A percentile compares a stretch with the other conserved stretches of the same genome.
Conservation (phyloP, 1,140 invertebrate genomes). For the Manduca sexta region DNA sequence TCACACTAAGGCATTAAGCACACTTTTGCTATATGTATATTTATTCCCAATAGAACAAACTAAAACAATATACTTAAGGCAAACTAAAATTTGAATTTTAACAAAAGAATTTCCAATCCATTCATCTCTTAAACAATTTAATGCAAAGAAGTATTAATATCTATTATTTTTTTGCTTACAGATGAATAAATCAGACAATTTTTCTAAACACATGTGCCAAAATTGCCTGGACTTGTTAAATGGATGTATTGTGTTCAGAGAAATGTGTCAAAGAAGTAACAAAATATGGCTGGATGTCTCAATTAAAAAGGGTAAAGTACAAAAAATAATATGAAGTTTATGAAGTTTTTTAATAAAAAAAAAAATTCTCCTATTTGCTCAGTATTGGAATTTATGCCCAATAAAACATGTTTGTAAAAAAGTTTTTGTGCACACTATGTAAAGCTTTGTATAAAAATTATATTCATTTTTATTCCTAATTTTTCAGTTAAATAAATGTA, state of each 20-base stretch:
- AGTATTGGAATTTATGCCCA: too few relatives aligned
- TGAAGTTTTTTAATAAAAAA: too few relatives aligned
- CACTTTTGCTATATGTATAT: too few relatives aligned
- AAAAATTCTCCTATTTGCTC: not conserved
- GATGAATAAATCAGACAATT: conserved; percentile 42
- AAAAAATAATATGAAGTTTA: conserved; percentile 1
- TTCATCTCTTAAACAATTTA: too few relatives aligned
- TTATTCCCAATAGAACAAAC: not conserved
- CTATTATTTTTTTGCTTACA: conserved; percentile 22
- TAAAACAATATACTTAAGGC: not conserved
- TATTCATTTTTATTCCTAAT: too few relatives aligned
- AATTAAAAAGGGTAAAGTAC: conserved; percentile 45
- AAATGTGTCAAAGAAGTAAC: conserved; percentile 49
- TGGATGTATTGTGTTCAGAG: conserved; percentile 53
- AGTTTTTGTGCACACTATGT: too few relatives aligned
- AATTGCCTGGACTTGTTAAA: conserved; percentile 49
- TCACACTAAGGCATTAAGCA: too few relatives aligned
- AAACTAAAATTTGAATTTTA: not conserved
- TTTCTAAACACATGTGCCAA: conserved; percentile 51
- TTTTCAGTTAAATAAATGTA: too few relatives aligned
- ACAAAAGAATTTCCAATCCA: too few relatives aligned
- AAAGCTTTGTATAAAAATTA: too few relatives aligned
- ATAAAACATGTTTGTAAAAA: too few relatives aligned
- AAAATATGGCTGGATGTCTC: conserved; percentile 30
- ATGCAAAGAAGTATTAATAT: not conserved